phyloP scores from a whole-genome alignment of 2,888 invertebrate genomes.

The Patella caerulea region DNA sequence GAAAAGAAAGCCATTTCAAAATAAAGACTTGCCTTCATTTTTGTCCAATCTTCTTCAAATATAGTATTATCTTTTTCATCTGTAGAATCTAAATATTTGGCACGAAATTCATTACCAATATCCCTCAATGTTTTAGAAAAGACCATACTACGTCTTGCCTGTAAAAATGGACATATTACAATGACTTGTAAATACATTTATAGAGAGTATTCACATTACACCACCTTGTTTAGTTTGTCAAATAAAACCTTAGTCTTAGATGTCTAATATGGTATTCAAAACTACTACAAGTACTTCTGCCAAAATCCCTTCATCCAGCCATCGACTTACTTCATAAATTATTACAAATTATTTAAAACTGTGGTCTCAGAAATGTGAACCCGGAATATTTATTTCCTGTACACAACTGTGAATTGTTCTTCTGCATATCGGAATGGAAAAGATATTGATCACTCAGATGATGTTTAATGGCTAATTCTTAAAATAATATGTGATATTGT shows the following conservation, averaged over 20 bases:
- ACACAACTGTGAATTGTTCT: no score
- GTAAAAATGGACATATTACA: slow-evolving; percentile 12
- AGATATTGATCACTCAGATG: no score
- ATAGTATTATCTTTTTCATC: slow-evolving; percentile 77
- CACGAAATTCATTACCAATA: slow-evolving; percentile 81
- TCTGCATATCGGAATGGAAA: no score
- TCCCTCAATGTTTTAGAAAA: slow-evolving; percentile 81
- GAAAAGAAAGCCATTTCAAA: no score
- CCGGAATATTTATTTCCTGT: no score
- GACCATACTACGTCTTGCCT: slow-evolving; percentile 85
- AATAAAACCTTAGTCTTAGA: background rate
- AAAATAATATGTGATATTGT: no score
- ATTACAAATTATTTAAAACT: no score
- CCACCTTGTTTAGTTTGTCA: background rate
- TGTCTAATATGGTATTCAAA: background rate
- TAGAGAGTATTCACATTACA: background rate
- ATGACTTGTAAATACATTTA: background rate
- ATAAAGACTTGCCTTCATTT: slow-evolving; percentile 55
- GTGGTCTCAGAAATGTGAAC: no score
- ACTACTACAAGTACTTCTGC: background rate
- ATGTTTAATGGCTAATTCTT: no score
- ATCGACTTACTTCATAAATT: no score
- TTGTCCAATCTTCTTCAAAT: slow-evolving; percentile 77
- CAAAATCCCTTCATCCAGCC: no score
- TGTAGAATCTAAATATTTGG: slow-evolving; percentile 77